Percentiles rank a stretch among this genome's conserved stretches.
These are phyloP conservation scores for Acrobeloides nanus DNA, from an alignment of 2,888 invertebrate species.

Conservation along the genomic window DNA sequence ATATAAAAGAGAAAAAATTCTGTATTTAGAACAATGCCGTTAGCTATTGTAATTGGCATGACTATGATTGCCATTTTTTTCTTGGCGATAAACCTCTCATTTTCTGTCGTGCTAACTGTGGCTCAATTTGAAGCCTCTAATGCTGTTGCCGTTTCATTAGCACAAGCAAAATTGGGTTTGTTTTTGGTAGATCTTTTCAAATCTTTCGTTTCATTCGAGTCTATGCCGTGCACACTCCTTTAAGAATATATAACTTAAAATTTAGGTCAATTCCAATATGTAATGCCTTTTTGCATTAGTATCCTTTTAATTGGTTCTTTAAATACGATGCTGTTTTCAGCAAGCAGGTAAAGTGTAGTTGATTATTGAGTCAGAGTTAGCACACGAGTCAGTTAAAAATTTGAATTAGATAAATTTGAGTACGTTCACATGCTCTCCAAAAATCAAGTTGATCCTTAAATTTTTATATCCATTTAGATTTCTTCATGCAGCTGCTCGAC, in stretches of 20 bases:
- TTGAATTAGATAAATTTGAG: too few relatives aligned
- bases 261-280: slow-evolving; percentile 35
- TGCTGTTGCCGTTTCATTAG: slow-evolving; percentile 41
- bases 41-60: slow-evolving; percentile 48
- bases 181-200: too few relatives aligned
- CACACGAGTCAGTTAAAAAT: too few relatives aligned
- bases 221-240: too few relatives aligned
- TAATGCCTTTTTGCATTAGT: slow-evolving; percentile 45
- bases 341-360: slow-evolving; percentile 43
- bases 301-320: slow-evolving; percentile 47
- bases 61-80: slow-evolving; percentile 39
- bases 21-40: slow-evolving; percentile 40
- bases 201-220: too few relatives aligned
- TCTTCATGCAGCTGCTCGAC: slow-evolving; percentile 37
- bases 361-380: too few relatives aligned
- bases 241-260: too few relatives aligned
- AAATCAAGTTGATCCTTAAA: background rate
- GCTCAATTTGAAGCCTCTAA: slow-evolving; percentile 26
- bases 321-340: slow-evolving; percentile 47
- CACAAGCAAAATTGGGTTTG: too few relatives aligned
- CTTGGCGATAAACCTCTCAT: slow-evolving; percentile 43
- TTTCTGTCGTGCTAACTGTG: slow-evolving; percentile 37
- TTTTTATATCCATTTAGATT: slow-evolving; percentile 22
- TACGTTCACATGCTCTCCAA: too few relatives aligned
- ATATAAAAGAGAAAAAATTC: too few relatives aligned